Conservation (phyloP, 2,797 vertebrate genomes). For the Lutjanus argentimaculatus region DNA sequence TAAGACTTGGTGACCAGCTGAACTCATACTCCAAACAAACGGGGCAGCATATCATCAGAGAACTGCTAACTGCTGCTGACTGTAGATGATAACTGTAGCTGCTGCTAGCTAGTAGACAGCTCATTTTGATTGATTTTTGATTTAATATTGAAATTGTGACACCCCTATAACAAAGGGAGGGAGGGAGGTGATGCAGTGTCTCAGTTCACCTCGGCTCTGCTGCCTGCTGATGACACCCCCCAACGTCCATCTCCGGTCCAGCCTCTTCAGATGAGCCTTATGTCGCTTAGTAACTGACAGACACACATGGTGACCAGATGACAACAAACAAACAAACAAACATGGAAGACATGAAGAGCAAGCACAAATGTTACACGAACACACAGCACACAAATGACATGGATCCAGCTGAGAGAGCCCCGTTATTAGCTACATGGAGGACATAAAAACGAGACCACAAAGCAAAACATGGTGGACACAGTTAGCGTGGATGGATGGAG, state of each 20-base stretch:
- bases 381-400: constrained; percentile 70
- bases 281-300: constrained; percentile 98
- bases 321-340: constrained; percentile 71
- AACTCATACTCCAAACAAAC: too few relatives aligned
- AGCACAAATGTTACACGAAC: constrained; percentile 77
- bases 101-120: too few relatives aligned
- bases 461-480: constrained; percentile 63
- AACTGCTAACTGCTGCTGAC: too few relatives aligned
- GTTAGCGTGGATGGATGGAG: constrained; percentile 68
- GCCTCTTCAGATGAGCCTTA: constrained; percentile 99
- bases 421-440: constrained; percentile 74
- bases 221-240: constrained; percentile 99
- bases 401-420: constrained; percentile 33
- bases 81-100: too few relatives aligned
- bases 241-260: constrained; percentile 99
- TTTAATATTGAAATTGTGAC: too few relatives aligned
- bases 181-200: constrained; percentile 71
- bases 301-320: constrained; percentile 69
- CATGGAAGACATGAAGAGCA: constrained; percentile 71
- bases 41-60: too few relatives aligned
- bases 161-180: constrained; percentile 22
- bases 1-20: too few relatives aligned
- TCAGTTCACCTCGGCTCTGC: constrained; percentile 98
- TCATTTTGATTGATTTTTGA: too few relatives aligned
- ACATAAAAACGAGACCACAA: constrained; percentile 72